Evolutionary conservation across 35 echinoderm and acorn worm genomes (phyloP), one percentile per base, ranked within the genome.

Genomic region (Heliocidaris tuberculata): DNA sequence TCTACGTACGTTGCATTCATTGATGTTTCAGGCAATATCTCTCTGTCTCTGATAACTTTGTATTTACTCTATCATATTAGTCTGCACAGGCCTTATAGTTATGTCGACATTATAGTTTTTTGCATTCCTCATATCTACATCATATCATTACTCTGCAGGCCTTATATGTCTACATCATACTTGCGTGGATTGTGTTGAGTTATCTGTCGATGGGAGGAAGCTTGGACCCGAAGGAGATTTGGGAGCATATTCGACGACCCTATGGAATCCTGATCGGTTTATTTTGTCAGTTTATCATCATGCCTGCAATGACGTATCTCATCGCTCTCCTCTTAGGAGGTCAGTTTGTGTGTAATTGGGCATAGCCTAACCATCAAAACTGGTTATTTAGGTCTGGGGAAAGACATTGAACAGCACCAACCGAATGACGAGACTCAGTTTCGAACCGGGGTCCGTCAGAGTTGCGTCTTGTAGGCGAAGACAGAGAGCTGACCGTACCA

Each of bases 201-300:
- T 97, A 97, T 35, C 59, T 95, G 15, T 94, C 97, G 13, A 97
- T 97, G 97, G 97, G 97, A 30, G 95, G 92, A 2, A 93, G 85
- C 59, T 71, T 97, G 10, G 59, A 95, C 8, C 94, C 93, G 70
- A 35, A 56, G 9, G 85, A 59, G 15, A 93, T 97, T 48, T 96
- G 92, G 93, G 49, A 60, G 48, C 94, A 65, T 31, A 31, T 97
- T 30, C 93, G 93, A n/a, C 97, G 97, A 88, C 97, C 97, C 7
- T 95, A 93, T 32, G 97, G 95, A 9, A 88, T 97, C 59, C 35
- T 97, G 11, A 96, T 97, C 50, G 97, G 97, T 7, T n/a, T 96
- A 17, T n/a, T 94, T 31, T 97, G 97, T 87, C 97, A 97, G 91
- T 97, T 97, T 52, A 94, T 97, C 42, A 95, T 97, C n/a, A 97